Base-by-base conservation (phyloP, 1,140 invertebrate species). In the Procambarus virginalis region DNA sequence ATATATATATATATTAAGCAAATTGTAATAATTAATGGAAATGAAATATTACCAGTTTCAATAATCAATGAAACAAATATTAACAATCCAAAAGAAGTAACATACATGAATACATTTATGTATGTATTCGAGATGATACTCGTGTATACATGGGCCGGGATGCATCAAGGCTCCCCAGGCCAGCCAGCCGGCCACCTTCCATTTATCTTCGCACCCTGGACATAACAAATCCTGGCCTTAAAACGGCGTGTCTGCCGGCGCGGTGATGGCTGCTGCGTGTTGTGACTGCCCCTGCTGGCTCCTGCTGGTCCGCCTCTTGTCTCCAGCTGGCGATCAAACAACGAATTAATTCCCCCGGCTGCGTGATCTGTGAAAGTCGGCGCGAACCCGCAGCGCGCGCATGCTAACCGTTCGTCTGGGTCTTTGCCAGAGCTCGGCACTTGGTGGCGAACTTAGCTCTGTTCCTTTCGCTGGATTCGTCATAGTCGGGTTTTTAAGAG, bases 291-390 rank as follows among this genome's bases (percentile, higher is more conserved):
- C 84, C 84, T 79, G 84, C 84, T 86, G 76, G 34, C 87, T 77
- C 86, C 86, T 73, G 86, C 86, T 89, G 86, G 12, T 34, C 64
- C 51, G 80, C 80, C 87, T 89, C 82, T n/a, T 89, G 87, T 89
- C 87, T 89, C 87, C 87, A 55, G 70, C 80, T 77, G 55, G 51
- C 87, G 87, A 89, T 89, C 60, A 89, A 89, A 89, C 87, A 89
- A 89, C 81, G 87, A 89, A 83, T 89, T 89, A 89, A 89, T 83
- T 83, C 87, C 87, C 85, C 85, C 85, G 76, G 22, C 77, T 78
- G 85, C 14, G 85, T 46, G 68, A 64, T 12, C 12, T 45, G 80
- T 82, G 80, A 82, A 49, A 49, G 77, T 79, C 45, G 48, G 82
- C 82, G 46, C n/a, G 45, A 48, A 49, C 83, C 73, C 48, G 83